phyloP scores from a whole-genome alignment of 2,797 vertebrate species.

The Astyanax mexicanus region DNA sequence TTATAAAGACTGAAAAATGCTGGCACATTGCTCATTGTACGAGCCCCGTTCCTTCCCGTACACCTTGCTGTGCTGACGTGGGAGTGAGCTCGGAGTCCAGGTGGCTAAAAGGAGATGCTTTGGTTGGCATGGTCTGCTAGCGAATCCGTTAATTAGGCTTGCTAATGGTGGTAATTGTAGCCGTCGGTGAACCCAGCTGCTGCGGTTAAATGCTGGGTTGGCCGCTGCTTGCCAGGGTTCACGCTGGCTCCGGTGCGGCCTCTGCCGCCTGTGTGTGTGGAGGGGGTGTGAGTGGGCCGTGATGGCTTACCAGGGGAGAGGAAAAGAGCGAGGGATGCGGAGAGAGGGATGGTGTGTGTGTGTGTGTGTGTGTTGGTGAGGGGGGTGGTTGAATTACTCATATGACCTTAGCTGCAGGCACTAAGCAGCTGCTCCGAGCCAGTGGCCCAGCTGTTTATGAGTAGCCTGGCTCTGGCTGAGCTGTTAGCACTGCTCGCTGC shows the following conservation, averaged over 20 bases:
- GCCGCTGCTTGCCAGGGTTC: slow-evolving; percentile 43
- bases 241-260: slow-evolving; percentile 15
- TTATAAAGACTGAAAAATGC: neutral
- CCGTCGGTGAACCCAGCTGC: slow-evolving; percentile 57
- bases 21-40: slow-evolving; percentile 10
- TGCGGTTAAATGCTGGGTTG: slow-evolving; percentile 60
- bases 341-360: neutral
- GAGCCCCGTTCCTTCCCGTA: slow-evolving; percentile 48
- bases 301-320: slow-evolving; percentile 38
- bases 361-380: neutral
- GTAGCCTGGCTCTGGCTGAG: slow-evolving; percentile 53
- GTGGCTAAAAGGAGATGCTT: slow-evolving; percentile 58
- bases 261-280: slow-evolving; percentile 25
- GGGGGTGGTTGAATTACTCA: slow-evolving; percentile 35
- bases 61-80: slow-evolving; percentile 67
- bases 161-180: slow-evolving; percentile 55
- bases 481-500: slow-evolving; percentile 57
- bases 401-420: slow-evolving; percentile 51
- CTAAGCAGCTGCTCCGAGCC: slow-evolving; percentile 68
- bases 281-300: slow-evolving; percentile 31
- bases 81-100: slow-evolving; percentile 66
- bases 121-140: slow-evolving; percentile 51
- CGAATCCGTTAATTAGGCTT: slow-evolving; percentile 62
- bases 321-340: slow-evolving; percentile 29
- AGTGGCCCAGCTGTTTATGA: slow-evolving; percentile 69